Conservation (phyloP, 2,113 vertebrate species). For the Tupaia tana region DNA sequence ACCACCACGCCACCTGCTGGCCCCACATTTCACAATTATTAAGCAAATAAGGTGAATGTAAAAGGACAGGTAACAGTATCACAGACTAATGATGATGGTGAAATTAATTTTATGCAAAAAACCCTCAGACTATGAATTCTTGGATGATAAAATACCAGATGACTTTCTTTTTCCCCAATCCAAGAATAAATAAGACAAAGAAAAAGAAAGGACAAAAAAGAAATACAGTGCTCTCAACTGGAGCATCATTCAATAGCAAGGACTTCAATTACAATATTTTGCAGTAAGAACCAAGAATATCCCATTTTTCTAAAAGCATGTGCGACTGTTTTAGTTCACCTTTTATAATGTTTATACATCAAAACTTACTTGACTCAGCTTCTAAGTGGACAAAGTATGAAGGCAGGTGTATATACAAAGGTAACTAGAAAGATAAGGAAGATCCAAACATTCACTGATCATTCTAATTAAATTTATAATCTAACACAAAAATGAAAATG, state of each 20-base stretch:
- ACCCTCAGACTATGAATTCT: conserved; percentile 9
- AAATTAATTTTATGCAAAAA: neutral
- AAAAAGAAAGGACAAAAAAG: neutral
- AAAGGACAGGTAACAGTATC: neutral
- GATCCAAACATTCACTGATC: conserved; percentile 30
- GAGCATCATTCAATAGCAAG: conserved; percentile 29
- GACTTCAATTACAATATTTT: conserved; percentile 16
- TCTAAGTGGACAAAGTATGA: conserved; percentile 49
- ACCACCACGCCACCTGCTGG: too few species aligned
- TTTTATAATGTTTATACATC: conserved; percentile 26
- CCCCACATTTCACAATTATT: conserved; percentile 12
- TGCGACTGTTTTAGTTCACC: conserved; percentile 30
- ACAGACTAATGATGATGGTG: neutral
- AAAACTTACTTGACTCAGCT: conserved; percentile 44
- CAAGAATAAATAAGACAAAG: neutral
- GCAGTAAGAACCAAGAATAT: neutral
- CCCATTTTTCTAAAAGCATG: conserved; percentile 47
- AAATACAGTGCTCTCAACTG: neutral
- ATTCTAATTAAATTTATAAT: conserved; percentile 56
- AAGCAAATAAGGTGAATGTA: neutral
- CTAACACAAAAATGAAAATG: conserved; percentile 56
- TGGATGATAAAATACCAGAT: neutral
- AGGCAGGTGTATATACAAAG: conserved; percentile 33
- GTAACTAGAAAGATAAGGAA: conserved; percentile 41
- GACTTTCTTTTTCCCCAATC: conserved; percentile 31